Base-by-base conservation (phyloP, 1,140 invertebrate species). In the Lerema accius region DNA sequence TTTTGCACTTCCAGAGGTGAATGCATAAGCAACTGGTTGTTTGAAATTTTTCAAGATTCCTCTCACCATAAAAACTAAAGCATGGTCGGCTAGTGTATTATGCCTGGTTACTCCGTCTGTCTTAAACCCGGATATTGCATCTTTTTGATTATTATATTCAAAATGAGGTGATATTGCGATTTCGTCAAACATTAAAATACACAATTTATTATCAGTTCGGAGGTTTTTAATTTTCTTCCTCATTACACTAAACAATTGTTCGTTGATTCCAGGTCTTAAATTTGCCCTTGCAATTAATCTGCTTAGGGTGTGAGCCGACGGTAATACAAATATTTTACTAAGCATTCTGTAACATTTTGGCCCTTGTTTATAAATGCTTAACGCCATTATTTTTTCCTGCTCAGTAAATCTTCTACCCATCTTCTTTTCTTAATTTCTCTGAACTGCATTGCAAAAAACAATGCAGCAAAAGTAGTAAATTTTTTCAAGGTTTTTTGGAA, bases 101-200 rank as follows among this genome's bases (percentile, higher is more conserved):
- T 32, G 48, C 6, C 43, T 39, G 11, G 49, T 10, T 56, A 28
- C 17, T 16, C 73, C 74, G 45, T 72, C 60, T 56, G 73, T 67
- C 3, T 71, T 67, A 71, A 71, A 80, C 1, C 78, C 81, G 17
- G 26, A 35, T n/a, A 86, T 69, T 5, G 11, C 13, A 59, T 84
- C 79, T 17, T 42, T 63, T 37, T 53, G 43, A 43, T 37, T 39
- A 17, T 69, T 76, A 17, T 75, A 88, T 11, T 69, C 39, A 17
- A 85, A 63, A 35, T 63, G 63, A 14, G 67, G 67, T 23, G 67
- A 65, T 7, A 88, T 61, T 11, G 73, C 42, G 26, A 86, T 74
- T 72, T 89, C 82, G 59, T 89, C 83, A 56, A 86, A 81, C 15
- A 84, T 35, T 13, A 89, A 42, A 5, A 65, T 66, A 46, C 78